Evolutionary conservation across 2,888 invertebrate species (phyloP).

Genomic region (Ramazzottius varieornatus): DNA sequence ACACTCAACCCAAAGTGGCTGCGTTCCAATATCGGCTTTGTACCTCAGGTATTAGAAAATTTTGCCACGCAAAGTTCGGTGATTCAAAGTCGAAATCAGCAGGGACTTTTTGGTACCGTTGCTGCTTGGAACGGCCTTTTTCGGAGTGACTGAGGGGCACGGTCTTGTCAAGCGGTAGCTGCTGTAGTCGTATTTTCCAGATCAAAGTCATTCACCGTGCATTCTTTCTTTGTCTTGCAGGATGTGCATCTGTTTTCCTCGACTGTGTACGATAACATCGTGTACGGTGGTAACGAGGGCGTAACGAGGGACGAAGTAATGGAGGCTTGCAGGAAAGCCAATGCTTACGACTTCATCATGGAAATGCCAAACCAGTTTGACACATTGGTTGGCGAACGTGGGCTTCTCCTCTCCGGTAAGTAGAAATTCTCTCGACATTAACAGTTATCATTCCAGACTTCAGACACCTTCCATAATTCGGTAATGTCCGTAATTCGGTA

Average conservation of each 20-base stretch:
- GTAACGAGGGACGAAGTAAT: constrained; percentile 31
- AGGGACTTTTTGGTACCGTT: too few relatives aligned
- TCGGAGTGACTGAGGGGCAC: too few relatives aligned
- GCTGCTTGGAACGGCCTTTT: too few relatives aligned
- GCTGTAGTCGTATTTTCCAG: too few relatives aligned
- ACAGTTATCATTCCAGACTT: neutral
- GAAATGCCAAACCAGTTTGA: constrained; percentile 37
- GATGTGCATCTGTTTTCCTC: constrained; percentile 77
- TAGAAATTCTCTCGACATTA: constrained; percentile 5
- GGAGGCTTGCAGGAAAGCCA: constrained; percentile 48
- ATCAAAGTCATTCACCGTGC: neutral
- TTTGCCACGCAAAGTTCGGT: too few relatives aligned
- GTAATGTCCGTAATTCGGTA: too few relatives aligned
- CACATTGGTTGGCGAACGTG: constrained; percentile 64
- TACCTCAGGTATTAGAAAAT: constrained; percentile 39
- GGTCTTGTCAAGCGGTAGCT: too few relatives aligned
- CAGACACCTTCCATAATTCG: too few relatives aligned
- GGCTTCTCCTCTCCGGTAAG: constrained; percentile 53
- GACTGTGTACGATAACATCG: constrained; percentile 61
- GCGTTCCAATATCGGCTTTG: constrained; percentile 56
- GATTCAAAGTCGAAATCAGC: too few relatives aligned
- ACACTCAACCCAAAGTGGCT: constrained; percentile 56
- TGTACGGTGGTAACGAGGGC: constrained; percentile 43
- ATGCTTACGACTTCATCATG: constrained; percentile 50
- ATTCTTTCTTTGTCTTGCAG: constrained; percentile 24